A percentile compares a stretch with the other conserved stretches of the same genome.
These are phyloP conservation scores for Graphium colonna DNA, from an alignment of 2,888 invertebrate species.

Conservation along the genomic window DNA sequence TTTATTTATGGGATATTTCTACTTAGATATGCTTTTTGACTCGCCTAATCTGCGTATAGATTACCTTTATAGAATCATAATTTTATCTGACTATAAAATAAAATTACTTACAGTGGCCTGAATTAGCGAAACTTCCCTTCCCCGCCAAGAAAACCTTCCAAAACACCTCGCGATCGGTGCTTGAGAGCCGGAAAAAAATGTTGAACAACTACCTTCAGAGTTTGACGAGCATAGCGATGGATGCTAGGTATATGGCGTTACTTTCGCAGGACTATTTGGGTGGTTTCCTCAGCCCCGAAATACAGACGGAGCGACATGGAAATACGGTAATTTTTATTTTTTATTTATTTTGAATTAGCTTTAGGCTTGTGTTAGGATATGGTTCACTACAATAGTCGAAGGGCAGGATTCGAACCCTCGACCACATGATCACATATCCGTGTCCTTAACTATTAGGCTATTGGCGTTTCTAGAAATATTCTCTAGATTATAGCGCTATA, in stretches of 20 bases:
- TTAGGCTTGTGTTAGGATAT: too few species aligned
- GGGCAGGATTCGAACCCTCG: too few species aligned
- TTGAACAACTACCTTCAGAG: constrained; percentile 90
- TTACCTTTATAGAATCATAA: not conserved
- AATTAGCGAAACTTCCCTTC: constrained; percentile 87
- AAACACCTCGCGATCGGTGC: constrained; percentile 90
- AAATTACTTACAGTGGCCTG: constrained; percentile 84
- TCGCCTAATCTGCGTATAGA: not conserved
- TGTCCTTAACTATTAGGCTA: too few species aligned
- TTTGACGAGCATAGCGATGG: constrained; percentile 66
- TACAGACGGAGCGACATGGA: constrained; percentile 64
- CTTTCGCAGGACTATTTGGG: constrained; percentile 64
- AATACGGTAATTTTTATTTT: constrained; percentile 57
- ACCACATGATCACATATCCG: too few species aligned
- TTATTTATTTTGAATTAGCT: too few species aligned
- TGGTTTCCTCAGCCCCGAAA: constrained; percentile 70
- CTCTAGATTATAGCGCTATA: too few species aligned
- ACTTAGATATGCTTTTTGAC: not conserved
- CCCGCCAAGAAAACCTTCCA: constrained; percentile 97
- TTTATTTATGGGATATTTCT: not conserved
- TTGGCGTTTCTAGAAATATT: too few species aligned
- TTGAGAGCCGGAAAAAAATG: constrained; percentile 91
- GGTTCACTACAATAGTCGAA: too few species aligned
- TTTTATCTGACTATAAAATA: too few species aligned
- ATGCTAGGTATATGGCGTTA: constrained; percentile 61